Percentiles rank a stretch among this genome's conserved stretches.
Conservation (phyloP, 2,797 vertebrate genomes). For the Choloepus didactylus region DNA sequence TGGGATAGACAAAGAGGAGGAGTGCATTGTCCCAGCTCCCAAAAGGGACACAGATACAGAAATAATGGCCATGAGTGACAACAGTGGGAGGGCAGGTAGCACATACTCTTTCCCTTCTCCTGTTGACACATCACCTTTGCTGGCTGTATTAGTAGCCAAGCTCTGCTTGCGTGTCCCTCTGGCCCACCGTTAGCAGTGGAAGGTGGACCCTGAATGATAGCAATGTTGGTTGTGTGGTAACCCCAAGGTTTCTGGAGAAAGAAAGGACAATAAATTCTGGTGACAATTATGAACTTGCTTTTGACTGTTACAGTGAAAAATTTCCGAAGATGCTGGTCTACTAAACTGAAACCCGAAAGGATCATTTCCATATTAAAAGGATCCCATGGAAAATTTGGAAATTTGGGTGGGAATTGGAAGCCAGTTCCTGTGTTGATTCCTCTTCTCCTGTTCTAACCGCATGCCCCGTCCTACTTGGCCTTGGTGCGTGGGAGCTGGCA, state of each 20-base stretch:
- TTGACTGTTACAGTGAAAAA: neutral
- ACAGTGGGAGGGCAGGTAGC: accelerated
- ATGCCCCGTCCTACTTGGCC: neutral
- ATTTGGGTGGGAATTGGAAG: neutral
- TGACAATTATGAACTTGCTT: too few species aligned
- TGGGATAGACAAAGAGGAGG: neutral
- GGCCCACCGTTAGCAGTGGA: neutral
- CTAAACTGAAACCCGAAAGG: neutral
- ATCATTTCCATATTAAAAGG: neutral
- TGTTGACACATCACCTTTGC: too few species aligned
- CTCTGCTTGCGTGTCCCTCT: neutral
- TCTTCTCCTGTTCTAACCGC: neutral
- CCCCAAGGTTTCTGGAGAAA: neutral
- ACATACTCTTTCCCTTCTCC: accelerated
- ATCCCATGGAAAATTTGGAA: neutral
- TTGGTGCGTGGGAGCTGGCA: neutral
- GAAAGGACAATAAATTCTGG: neutral
- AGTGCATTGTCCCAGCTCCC: neutral
- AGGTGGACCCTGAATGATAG: neutral
- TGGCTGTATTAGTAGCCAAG: neutral
- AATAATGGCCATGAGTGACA: neutral
- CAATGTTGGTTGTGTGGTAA: neutral
- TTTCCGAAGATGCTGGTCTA: neutral
- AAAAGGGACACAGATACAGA: neutral
- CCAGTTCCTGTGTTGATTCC: neutral